Evolutionary conservation across 2,113 vertebrate genomes (phyloP), one percentile per base, ranked within the genome.

Genomic region (Odontophorus gujanensis): DNA sequence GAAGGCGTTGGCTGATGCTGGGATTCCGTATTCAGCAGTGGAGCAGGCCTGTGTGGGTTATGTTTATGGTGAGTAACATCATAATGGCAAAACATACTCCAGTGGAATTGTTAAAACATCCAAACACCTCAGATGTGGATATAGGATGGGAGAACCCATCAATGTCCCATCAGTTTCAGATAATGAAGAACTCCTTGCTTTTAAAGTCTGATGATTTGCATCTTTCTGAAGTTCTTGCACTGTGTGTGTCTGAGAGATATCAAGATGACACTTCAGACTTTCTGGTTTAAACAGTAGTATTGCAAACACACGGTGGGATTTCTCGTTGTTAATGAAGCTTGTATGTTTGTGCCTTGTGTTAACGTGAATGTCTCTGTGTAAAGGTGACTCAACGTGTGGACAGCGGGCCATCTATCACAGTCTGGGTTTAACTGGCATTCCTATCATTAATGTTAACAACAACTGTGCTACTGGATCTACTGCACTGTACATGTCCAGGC

Each of bases 391-490:
- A 10, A 97, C 99, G 11, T 98, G 96, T 94, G 99, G 99, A 10
- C 99, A 99, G 79, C 98, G 99, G 62, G 99, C 99, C 13, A 98
- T 99, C 96, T 99, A 99, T 96, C 99, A 99, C 24, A 91, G 98
- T 89, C 96, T 99, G 96, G 99, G 99, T 36, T 89, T 99, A 68
- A 99, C 99, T 2, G 99, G 99, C 59, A 99, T 99, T 96, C 99
- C 99, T 91, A 98, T 99, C 65, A 78, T 99, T 89, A 99, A 99
- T 8, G 98, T 99, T 38, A 99, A 99, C 97, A 99, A 99, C 95
- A 99, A 99, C 97, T 99, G 99, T 93, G 98, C 99, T 69, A 99
- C 99, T 5, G 99, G 99, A 38, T 99, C 99, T 71, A 99, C 99
- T 10, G 99, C 99, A 28, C 97, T 99, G 92, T 99, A 98, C 95